Evolutionary conservation across 2,797 vertebrate species (phyloP).

Genomic region (Hoplostethus atlanticus): DNA sequence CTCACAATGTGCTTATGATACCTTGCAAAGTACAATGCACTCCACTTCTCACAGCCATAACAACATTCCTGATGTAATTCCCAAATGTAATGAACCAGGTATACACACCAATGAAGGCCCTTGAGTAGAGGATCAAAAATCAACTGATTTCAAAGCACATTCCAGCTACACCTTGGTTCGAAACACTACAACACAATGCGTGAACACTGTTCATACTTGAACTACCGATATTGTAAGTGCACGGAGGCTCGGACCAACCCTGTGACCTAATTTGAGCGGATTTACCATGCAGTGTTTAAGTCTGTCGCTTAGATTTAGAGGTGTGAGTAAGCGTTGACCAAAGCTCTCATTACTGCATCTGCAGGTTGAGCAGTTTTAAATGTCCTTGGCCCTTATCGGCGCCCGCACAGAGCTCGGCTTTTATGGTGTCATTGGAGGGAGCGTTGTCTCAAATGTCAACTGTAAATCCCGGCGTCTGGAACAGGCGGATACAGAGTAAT

Average conservation of each 20-base stretch:
- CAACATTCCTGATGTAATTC: neutral
- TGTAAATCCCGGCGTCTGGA: slow-evolving; percentile 72
- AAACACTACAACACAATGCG: slow-evolving; percentile 4
- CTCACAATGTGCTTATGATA: no score
- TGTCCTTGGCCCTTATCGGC: slow-evolving; percentile 83
- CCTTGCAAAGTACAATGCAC: no score
- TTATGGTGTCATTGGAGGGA: slow-evolving; percentile 62
- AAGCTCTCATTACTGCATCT: slow-evolving; percentile 78
- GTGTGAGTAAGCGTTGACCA: slow-evolving; percentile 27
- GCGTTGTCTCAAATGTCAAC: slow-evolving; percentile 67
- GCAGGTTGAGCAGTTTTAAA: slow-evolving; percentile 85
- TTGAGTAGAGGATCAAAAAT: neutral
- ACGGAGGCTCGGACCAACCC: slow-evolving; percentile 32
- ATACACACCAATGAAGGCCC: neutral
- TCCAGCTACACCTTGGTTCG: neutral
- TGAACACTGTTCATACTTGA: neutral
- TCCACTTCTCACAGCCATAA: neutral
- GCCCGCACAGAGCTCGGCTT: slow-evolving; percentile 68
- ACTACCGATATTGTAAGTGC: neutral
- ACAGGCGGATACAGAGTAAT: slow-evolving; percentile 52
- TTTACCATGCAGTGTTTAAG: slow-evolving; percentile 63
- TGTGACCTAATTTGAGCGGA: slow-evolving; percentile 42
- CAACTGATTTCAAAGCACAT: neutral
- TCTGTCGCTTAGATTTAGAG: slow-evolving; percentile 76
- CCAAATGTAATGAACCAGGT: neutral